Evolutionary conservation across 2,888 invertebrate genomes (phyloP), one percentile per base, ranked within the genome.

Genomic region (Caenorhabditis sp.): DNA sequence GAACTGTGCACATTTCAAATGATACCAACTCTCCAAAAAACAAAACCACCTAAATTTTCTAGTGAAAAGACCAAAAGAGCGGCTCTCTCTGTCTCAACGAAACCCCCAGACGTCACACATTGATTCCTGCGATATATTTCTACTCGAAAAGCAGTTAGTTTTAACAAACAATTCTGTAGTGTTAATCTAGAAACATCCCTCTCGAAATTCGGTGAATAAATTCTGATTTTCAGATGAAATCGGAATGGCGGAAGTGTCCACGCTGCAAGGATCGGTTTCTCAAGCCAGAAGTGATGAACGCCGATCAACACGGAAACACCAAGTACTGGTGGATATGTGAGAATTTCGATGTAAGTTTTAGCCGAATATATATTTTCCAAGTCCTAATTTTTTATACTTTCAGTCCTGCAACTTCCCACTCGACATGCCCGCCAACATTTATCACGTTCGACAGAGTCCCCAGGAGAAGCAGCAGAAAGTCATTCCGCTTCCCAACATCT

Each of bases 321-420:
- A 66, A 51, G 41, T 35, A 75, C 28, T 84, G 80, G 80, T 84
- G 84, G 84, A 38, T 80, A 2, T 84, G 84, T 68, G 72, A 76
- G 24, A 80, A 79, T 54, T 69, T 31, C 44, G 22, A 56, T n/a
- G 83, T 87, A 54, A 47, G 58, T 38, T 31, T 61, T 24, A 47
- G 31, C 38, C 28, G 16, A 58, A 49, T 47, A 10, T 2, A 2
- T 35, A 22, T 47, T n/a, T n/a, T n/a, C n/a, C n/a, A n/a, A n/a
- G n/a, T n/a, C n/a, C n/a, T n/a, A 73, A 10, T 61, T 16, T 22
- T 14, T 64, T 38, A 49, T 58, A 16, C 41, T 88, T 89, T 76
- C 74, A 91, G 91, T 79, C 76, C 14, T 91, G 91, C 80, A 64
- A 72, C 22, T 91, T 90, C 51, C 91, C 91, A 7, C 72, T 90